phyloP scores from a whole-genome alignment of 2,113 vertebrate genomes.

The Axis porcinus region DNA sequence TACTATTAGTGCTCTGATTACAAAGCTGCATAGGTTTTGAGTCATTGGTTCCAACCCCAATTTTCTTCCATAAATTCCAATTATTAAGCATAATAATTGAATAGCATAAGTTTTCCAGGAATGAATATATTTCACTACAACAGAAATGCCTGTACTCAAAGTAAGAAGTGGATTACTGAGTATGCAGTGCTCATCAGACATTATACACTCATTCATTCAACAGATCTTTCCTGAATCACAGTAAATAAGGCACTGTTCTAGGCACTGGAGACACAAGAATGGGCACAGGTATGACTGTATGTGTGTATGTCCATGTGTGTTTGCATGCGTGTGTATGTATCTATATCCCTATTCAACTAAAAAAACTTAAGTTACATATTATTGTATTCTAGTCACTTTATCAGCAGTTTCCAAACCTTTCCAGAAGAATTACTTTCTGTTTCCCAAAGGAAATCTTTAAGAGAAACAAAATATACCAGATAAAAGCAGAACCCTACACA shows the following conservation, averaged over 20 bases:
- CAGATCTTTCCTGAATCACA: not conserved
- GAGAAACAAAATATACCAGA: not conserved
- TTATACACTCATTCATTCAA: not conserved
- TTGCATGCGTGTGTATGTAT: not conserved
- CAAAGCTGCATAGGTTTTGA: not conserved
- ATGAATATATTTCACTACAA: not conserved
- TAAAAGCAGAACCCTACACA: not conserved
- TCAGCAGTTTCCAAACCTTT: slow-evolving; percentile 3
- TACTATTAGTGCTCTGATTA: not conserved
- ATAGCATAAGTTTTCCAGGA: not conserved
- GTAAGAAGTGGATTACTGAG: not conserved
- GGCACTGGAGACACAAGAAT: not conserved
- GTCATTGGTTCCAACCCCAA: not conserved
- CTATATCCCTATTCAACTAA: not conserved
- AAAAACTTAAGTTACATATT: not conserved
- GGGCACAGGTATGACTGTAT: not conserved
- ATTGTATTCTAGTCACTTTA: not conserved
- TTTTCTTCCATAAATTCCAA: not conserved
- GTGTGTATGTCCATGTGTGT: not conserved
- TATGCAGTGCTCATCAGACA: not conserved
- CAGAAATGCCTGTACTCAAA: not conserved
- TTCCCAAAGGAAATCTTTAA: slow-evolving; percentile 3
- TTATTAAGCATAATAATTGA: slow-evolving; percentile 12
- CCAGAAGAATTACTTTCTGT: not conserved
- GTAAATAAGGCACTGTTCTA: not conserved